A percentile compares a stretch with the other conserved stretches of the same genome.
phyloP scores from a whole-genome alignment of 2,888 invertebrate genomes.

The Blera fallax region DNA sequence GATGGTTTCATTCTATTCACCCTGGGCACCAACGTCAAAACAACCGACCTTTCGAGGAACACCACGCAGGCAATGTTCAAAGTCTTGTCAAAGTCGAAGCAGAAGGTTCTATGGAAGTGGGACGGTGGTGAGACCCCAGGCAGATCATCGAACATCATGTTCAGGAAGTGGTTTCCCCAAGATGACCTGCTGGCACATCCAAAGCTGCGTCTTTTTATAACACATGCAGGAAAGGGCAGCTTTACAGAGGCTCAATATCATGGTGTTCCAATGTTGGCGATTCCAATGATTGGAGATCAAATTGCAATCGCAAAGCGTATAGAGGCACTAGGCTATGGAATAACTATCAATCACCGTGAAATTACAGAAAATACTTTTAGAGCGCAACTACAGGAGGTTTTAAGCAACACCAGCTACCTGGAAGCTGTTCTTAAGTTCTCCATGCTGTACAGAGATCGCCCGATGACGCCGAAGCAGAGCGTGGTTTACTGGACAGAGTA shows the following conservation, averaged over 20 bases:
- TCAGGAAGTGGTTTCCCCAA: slow-evolving; percentile 87
- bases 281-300: slow-evolving; percentile 77
- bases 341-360: slow-evolving; percentile 56
- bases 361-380: slow-evolving; percentile 70
- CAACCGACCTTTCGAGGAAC: slow-evolving; percentile 80
- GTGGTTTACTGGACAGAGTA: slow-evolving; percentile 84
- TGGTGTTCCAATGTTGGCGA: slow-evolving; percentile 82
- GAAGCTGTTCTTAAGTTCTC: slow-evolving; percentile 79
- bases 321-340: slow-evolving; percentile 74
- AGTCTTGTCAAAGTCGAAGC: slow-evolving; percentile 83
- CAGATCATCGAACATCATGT: slow-evolving; percentile 84
- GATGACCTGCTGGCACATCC: slow-evolving; percentile 85
- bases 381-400: slow-evolving; percentile 72
- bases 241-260: slow-evolving; percentile 84
- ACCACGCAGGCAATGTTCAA: slow-evolving; percentile 83
- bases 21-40: slow-evolving; percentile 77
- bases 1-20: slow-evolving; percentile 80
- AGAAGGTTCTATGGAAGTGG: slow-evolving; percentile 86
- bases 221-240: slow-evolving; percentile 86
- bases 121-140: slow-evolving; percentile 82
- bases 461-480: slow-evolving; percentile 82
- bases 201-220: slow-evolving; percentile 84
- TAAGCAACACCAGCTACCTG: slow-evolving; percentile 71
- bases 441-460: slow-evolving; percentile 82
- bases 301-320: slow-evolving; percentile 70